Conservation (phyloP, 2,888 invertebrate species). For the Onthophagus sagittarius region DNA sequence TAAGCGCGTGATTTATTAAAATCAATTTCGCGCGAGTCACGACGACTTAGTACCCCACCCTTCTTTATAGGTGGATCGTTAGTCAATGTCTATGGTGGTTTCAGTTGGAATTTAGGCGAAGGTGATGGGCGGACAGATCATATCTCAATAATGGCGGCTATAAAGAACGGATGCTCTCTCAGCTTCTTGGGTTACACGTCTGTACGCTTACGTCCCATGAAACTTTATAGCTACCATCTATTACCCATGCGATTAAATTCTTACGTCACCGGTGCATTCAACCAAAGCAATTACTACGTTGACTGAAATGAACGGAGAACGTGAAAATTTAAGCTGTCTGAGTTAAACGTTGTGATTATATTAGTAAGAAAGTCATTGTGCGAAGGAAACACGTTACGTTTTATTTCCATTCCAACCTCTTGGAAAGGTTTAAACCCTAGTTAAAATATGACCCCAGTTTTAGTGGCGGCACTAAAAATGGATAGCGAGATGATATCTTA, state of each 20-base stretch:
- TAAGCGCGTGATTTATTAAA: constrained; percentile 7
- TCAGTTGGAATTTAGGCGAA: constrained; percentile 4
- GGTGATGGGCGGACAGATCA: background rate
- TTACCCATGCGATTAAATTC: background rate
- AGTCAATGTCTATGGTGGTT: background rate
- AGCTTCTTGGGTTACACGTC: background rate
- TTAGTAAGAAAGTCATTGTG: background rate
- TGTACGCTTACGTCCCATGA: background rate
- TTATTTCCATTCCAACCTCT: background rate
- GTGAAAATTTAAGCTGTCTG: background rate
- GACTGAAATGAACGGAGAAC: background rate
- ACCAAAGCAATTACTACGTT: background rate
- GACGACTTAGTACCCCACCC: background rate
- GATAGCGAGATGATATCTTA: background rate
- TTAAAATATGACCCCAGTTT: background rate
- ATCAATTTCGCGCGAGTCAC: constrained; percentile 4
- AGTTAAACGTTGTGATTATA: background rate
- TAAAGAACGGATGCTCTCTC: background rate
- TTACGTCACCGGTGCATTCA: background rate
- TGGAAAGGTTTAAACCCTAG: background rate
- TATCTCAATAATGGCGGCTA: background rate
- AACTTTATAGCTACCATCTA: background rate
- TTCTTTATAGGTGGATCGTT: background rate
- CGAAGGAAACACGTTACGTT: background rate
- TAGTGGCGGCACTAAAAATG: background rate